These are phyloP conservation scores for Apamea monoglypha DNA, from an alignment of 2,888 invertebrate genomes.

Conservation along the genomic window DNA sequence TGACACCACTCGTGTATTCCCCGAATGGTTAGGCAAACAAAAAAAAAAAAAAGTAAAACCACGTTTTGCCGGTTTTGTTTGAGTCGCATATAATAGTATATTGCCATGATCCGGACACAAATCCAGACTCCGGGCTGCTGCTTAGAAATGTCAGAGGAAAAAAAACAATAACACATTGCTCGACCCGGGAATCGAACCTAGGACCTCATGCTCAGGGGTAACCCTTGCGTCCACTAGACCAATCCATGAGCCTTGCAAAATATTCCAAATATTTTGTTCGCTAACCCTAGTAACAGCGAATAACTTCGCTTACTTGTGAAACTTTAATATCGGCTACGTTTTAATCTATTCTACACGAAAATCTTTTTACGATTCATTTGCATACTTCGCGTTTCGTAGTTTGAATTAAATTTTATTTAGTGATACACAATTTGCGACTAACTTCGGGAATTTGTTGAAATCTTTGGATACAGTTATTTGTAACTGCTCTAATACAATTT, in stretches of 20 bases:
- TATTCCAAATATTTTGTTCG: not conserved
- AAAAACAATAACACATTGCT: not conserved
- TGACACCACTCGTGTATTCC: not conserved
- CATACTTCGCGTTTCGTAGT: conserved; percentile 69
- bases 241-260: not conserved
- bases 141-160: not conserved
- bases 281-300: conserved; percentile 69
- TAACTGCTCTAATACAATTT: conserved; percentile 16
- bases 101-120: not conserved
- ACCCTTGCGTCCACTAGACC: not conserved
- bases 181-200: not conserved
- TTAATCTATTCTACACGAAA: conserved; percentile 70
- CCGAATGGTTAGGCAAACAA: not conserved
- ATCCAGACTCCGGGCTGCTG: not conserved
- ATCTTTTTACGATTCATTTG: conserved; percentile 71
- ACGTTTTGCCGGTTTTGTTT: not conserved
- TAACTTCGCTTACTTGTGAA: conserved; percentile 80
- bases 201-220: not conserved
- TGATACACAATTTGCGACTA: conserved; percentile 44
- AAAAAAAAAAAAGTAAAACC: not conserved
- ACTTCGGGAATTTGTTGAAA: conserved; percentile 44
- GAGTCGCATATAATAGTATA: not conserved
- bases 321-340: conserved; percentile 74
- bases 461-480: conserved; percentile 30
- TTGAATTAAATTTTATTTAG: conserved; percentile 66